Evolutionary conservation across 2,888 invertebrate species (phyloP).

Genomic region (Allygus modestus): DNA sequence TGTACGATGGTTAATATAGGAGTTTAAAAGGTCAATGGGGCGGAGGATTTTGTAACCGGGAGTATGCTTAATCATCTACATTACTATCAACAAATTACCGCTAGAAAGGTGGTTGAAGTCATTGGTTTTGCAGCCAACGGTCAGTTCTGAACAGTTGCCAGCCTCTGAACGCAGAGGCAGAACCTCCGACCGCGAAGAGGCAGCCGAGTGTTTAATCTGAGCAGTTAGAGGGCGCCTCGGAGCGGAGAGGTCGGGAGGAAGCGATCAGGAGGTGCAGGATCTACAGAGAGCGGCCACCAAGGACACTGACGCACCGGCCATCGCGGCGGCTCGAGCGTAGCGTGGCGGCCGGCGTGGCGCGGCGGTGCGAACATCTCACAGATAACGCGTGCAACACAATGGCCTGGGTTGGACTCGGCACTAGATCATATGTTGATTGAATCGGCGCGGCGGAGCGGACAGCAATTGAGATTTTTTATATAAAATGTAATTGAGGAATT

Average conservation of each 20-base stretch:
- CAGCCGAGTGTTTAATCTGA: constrained; percentile 12
- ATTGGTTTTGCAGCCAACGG: too few relatives aligned
- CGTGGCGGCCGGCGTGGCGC: background rate
- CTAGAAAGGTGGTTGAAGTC: too few relatives aligned
- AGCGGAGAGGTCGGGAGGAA: constrained; percentile 9
- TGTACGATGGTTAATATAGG: too few relatives aligned
- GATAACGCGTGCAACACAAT: background rate
- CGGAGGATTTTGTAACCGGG: too few relatives aligned
- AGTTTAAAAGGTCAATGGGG: too few relatives aligned
- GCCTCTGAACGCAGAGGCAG: too few relatives aligned
- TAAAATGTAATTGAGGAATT: background rate
- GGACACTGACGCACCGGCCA: too few relatives aligned
- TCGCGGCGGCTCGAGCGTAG: background rate
- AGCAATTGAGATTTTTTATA: background rate
- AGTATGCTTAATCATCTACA: too few relatives aligned
- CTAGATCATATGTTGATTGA: too few relatives aligned
- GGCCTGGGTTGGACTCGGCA: too few relatives aligned
- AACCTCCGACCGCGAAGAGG: background rate
- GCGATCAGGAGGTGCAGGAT: constrained; percentile 20
- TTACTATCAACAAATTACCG: too few relatives aligned
- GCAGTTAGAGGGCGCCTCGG: constrained; percentile 26
- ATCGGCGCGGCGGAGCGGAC: background rate
- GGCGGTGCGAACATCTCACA: background rate
- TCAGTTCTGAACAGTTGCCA: too few relatives aligned
- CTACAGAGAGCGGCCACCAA: constrained; percentile 43